phyloP scores from a whole-genome alignment of 2,113 vertebrate species.

The Castor canadensis region DNA sequence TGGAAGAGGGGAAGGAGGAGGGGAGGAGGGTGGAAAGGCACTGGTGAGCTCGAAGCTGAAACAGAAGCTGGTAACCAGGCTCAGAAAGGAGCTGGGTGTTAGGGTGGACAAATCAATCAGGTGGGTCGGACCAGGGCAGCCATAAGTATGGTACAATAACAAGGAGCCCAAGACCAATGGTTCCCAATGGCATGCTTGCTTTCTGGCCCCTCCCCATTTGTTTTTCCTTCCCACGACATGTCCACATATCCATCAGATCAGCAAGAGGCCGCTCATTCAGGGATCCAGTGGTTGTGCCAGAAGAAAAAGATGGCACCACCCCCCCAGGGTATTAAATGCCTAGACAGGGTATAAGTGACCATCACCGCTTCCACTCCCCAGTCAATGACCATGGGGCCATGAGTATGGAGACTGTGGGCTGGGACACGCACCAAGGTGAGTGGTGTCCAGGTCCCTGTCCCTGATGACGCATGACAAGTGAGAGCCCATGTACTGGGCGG shows the following conservation, averaged over 20 bases:
- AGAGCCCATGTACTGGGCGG: not conserved
- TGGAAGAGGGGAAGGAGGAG: no score
- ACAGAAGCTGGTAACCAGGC: not conserved
- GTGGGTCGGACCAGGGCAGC: not conserved
- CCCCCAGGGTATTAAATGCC: not conserved
- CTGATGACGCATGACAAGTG: no score
- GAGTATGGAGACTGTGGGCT: not conserved
- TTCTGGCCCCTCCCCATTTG: not conserved
- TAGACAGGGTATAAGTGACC: not conserved
- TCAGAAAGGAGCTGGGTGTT: not conserved
- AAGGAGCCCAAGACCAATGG: not conserved
- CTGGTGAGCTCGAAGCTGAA: not conserved
- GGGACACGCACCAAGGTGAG: rapidly evolving
- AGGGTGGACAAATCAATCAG: not conserved
- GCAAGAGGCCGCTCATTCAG: not conserved
- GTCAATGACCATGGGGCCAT: rapidly evolving
- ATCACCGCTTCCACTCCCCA: not conserved
- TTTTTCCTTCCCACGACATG: no score
- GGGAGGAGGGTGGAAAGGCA: not conserved
- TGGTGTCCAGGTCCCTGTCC: not conserved
- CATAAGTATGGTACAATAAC: rapidly evolving
- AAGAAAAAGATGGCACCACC: not conserved
- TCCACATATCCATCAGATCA: not conserved
- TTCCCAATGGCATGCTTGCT: not conserved
- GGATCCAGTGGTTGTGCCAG: not conserved